Base-by-base conservation (phyloP, 1,140 invertebrate species). In the Thaumatotibia leucotreta region DNA sequence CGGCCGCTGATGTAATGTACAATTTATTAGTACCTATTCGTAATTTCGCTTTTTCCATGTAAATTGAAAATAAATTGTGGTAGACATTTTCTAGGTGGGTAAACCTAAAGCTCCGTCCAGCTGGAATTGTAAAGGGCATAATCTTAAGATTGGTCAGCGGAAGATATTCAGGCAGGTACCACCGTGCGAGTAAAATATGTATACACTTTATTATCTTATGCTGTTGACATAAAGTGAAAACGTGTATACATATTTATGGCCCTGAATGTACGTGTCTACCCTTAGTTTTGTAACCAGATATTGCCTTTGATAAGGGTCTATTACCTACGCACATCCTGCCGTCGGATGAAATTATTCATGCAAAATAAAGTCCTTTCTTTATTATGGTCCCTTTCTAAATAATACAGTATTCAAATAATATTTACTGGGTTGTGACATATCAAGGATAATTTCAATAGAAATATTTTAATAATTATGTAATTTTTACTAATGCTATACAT, bases 241-340 rank as follows among this genome's bases (percentile, higher is more conserved):
- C n/a, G n/a, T n/a, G n/a, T n/a, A n/a, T n/a, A n/a, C n/a, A n/a
- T n/a, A n/a, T n/a, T n/a, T n/a, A n/a, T n/a, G n/a, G n/a, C n/a
- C n/a, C n/a, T n/a, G n/a, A n/a, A n/a, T n/a, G n/a, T n/a, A 50
- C 63, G 24, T 64, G 50, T 64, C 45, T 65, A 39, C 27, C 61
- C 64, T 66, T 58, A 63, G 64, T 69, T 69, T 63, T 62, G 64
- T 66, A 63, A 69, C 63, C 65, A 69, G 64, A 69, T 69, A 69
- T 65, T 62, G 61, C 61, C 33, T 32, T 67, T 72, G 70, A 72
- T 72, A 68, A 66, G 70, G 70, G 70, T 72, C 61, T 45, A 23
- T 35, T 61, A 45, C 17, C 31, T 49, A 24, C 58, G 62, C 27
- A 61, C 11, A 49, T 67, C 50, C 33, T 49, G 23, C 24, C 29